Base-by-base conservation (phyloP, 1,140 invertebrate genomes). In the Nephotettix cincticeps region DNA sequence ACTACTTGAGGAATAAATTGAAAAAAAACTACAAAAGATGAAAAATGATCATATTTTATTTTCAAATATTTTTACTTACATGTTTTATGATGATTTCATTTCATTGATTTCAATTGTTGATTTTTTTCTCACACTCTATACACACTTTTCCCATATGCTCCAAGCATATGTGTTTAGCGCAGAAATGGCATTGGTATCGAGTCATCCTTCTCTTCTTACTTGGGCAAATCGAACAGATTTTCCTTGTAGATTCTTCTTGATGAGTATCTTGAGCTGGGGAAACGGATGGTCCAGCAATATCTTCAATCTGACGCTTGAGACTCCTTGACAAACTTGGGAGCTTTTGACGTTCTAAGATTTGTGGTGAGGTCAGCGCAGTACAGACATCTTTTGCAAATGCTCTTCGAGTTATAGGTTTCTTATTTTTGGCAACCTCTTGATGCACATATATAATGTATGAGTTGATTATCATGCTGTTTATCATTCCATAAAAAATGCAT, bases 401-500 rank as follows among this genome's bases (percentile, higher is more conserved):
- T 65, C 27, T 14, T 65, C 1, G 29, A 17, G 21, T 9, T 27
- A 61, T 1, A 9, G 56, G 56, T 61, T 61, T 61, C 56, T 61
- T 4, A 14, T 61, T 68, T 54, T 51, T 21, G 56, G 47, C 17
- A 51, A 23, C 19, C 21, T 4, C 14, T n/a, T 56, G 6, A 27
- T 27, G 4, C 11, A 23, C 21, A 63, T 74, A 74, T 19, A 76
- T 67, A 64, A 76, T 64, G 23, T 45, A 54, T 19, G 61, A 63
- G 47, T 77, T 78, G 27, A 77, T 54, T 23, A 71, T 36, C 66
- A 67, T 51, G 27, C 77, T 73, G 73, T 79, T 71, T 51, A 80
- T 29, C 29, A 80, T 45, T 19, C 69, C 40, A 69, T 65, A 79
- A 72, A 78, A 79, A 11, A 78, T 71, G 9, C 76, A 71, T 61